These are phyloP conservation scores for Acropora tenuis DNA, from an alignment of 64 coral and sea anemone genomes.

Conservation along the genomic window DNA sequence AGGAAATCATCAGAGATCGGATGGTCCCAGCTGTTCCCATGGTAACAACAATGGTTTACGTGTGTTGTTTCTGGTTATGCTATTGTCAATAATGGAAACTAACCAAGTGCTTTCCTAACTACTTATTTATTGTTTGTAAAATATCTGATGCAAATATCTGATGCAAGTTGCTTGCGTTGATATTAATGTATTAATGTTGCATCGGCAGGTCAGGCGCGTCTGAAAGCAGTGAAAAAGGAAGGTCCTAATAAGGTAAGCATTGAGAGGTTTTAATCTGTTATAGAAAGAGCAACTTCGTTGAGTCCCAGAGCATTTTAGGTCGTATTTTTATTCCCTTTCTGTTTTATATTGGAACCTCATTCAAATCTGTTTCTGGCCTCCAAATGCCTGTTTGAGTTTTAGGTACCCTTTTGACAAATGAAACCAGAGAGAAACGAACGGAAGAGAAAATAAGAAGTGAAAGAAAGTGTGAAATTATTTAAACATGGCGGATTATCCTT, in stretches of 20 bases:
- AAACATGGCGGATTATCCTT: not conserved
- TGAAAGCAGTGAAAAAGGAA: slow-evolving; percentile 91
- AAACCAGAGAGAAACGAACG: too few species aligned
- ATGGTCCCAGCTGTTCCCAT: slow-evolving; percentile 84
- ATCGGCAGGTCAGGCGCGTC: slow-evolving; percentile 50
- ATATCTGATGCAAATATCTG: not conserved
- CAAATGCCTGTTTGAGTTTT: too few species aligned
- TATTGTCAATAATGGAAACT: too few species aligned
- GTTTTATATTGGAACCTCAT: not conserved
- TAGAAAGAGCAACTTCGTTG: too few species aligned
- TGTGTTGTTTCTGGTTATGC: too few species aligned
- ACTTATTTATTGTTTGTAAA: not conserved
- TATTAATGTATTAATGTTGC: not conserved
- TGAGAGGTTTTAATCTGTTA: not conserved
- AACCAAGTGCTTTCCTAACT: too few species aligned
- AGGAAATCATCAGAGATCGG: slow-evolving; percentile 49
- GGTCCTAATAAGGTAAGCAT: slow-evolving; percentile 86
- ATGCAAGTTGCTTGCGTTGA: not conserved
- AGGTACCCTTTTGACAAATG: too few species aligned
- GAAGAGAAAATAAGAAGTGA: too few species aligned
- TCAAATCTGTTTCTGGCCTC: not conserved
- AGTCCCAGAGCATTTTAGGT: too few species aligned
- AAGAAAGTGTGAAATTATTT: too few species aligned
- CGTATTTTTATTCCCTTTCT: too few species aligned
- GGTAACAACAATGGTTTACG: slow-evolving; percentile 42